phyloP scores from a whole-genome alignment of 2,113 vertebrate genomes.

The Callopanchax toddi region DNA sequence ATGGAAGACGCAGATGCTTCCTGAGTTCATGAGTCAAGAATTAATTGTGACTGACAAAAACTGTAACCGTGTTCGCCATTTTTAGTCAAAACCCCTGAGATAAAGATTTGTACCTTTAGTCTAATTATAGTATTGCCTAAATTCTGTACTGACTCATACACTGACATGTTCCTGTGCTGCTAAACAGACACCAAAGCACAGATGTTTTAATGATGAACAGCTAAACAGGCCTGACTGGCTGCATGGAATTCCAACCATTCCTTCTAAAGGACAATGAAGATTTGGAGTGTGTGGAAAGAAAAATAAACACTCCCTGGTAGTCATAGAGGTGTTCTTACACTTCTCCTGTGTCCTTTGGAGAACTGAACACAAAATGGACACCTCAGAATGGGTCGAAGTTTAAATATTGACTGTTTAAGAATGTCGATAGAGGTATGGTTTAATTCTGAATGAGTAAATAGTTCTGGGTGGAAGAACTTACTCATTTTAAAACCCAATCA shows the following conservation, averaged over 20 bases:
- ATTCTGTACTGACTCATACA: not conserved
- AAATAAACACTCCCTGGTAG: constrained; percentile 17
- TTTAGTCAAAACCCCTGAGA: not conserved
- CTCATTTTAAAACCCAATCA: too few species aligned
- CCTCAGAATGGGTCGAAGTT: too few species aligned
- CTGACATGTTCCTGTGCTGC: constrained; percentile 2
- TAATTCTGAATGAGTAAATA: too few species aligned
- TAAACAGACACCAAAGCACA: constrained; percentile 2
- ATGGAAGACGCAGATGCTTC: not conserved
- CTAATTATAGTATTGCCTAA: too few species aligned
- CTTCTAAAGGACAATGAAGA: constrained; percentile 33
- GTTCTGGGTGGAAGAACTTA: too few species aligned
- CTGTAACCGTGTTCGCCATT: not conserved
- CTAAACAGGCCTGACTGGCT: constrained; percentile 49
- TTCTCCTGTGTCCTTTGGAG: not conserved
- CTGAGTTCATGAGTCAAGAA: not conserved
- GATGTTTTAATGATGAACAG: constrained; percentile 34
- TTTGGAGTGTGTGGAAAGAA: not conserved
- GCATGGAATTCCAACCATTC: constrained; percentile 62
- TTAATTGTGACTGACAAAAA: not conserved
- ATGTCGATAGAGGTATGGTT: too few species aligned
- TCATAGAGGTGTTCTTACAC: constrained; percentile 9
- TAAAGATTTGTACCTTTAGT: too few species aligned
- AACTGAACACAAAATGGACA: not conserved
- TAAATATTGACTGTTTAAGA: too few species aligned